Conservation (phyloP, 2,888 invertebrate genomes). For the Stenichneumon culpator region DNA sequence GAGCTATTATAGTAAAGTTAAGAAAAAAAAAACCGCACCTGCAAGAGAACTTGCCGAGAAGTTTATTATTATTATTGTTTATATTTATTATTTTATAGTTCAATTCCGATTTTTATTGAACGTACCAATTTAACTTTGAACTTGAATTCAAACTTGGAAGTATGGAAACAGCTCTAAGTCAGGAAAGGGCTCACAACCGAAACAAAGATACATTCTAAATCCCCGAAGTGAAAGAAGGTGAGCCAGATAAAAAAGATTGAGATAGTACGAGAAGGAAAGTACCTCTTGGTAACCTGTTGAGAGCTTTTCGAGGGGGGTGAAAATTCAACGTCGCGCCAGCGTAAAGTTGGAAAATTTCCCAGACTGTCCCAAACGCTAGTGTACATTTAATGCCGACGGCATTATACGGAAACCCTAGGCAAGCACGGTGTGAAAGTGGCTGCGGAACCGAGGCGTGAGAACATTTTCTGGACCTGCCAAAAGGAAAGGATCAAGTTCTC, state of each 20-base stretch:
- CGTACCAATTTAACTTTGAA: too few relatives aligned
- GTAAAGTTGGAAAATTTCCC: constrained; percentile 78
- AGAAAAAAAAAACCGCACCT: neutral
- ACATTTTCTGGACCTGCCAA: constrained; percentile 50
- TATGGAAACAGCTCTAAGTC: neutral
- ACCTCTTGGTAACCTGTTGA: constrained; percentile 78
- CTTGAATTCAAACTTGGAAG: neutral
- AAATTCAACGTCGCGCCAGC: constrained; percentile 65
- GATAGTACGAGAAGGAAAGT: constrained; percentile 10
- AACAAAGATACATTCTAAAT: neutral
- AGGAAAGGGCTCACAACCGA: neutral
- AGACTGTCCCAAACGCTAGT: constrained; percentile 68
- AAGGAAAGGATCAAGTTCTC: constrained; percentile 40
- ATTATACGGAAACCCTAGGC: constrained; percentile 28
- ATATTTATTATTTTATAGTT: too few relatives aligned
- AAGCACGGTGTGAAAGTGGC: constrained; percentile 25
- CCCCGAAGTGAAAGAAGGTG: neutral
- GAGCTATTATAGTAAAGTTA: neutral
- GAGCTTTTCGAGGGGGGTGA: constrained; percentile 75
- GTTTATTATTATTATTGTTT: too few relatives aligned
- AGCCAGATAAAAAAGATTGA: constrained; percentile 3
- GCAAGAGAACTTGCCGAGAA: too few relatives aligned
- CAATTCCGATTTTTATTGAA: too few relatives aligned
- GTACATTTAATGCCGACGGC: constrained; percentile 34
- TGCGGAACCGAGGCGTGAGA: constrained; percentile 47